Conservation (phyloP, 2,113 vertebrate genomes). For the Callipepla californica region DNA sequence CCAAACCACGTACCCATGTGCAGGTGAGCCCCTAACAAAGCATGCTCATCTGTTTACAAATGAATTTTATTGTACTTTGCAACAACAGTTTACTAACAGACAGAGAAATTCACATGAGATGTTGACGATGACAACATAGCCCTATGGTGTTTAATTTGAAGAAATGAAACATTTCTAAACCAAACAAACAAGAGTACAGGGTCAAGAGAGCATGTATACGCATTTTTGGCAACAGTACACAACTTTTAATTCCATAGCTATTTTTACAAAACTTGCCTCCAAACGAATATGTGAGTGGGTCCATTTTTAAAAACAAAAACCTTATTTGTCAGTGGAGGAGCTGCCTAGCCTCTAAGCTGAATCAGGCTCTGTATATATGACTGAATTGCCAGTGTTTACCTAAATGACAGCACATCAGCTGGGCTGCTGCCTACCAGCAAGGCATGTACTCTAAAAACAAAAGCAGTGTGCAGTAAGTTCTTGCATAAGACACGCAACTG, state of each 20-base stretch:
- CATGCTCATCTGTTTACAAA: not conserved
- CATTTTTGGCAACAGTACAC: not conserved
- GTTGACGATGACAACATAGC: not conserved
- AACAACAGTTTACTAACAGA: not conserved
- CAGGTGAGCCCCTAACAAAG: not conserved
- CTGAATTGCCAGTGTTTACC: not conserved
- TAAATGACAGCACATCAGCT: not conserved
- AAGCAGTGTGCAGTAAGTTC: not conserved
- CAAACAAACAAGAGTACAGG: not conserved
- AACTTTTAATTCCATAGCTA: not conserved
- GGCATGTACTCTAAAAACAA: not conserved
- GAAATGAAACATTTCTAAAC: slow-evolving; percentile 30
- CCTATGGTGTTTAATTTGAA: not conserved
- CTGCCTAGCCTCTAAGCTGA: not conserved
- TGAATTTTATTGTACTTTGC: not conserved
- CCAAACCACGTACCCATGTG: fast-evolving
- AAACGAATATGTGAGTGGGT: not conserved
- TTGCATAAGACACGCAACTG: not conserved
- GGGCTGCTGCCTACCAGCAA: not conserved
- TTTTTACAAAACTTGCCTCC: not conserved
- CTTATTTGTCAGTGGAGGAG: not conserved
- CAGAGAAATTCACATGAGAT: not conserved
- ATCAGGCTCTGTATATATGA: not conserved
- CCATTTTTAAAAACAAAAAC: not conserved
- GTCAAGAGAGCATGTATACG: not conserved